phyloP scores from a whole-genome alignment of 23 tunicate genomes.

The Halocynthia roretzi region DNA sequence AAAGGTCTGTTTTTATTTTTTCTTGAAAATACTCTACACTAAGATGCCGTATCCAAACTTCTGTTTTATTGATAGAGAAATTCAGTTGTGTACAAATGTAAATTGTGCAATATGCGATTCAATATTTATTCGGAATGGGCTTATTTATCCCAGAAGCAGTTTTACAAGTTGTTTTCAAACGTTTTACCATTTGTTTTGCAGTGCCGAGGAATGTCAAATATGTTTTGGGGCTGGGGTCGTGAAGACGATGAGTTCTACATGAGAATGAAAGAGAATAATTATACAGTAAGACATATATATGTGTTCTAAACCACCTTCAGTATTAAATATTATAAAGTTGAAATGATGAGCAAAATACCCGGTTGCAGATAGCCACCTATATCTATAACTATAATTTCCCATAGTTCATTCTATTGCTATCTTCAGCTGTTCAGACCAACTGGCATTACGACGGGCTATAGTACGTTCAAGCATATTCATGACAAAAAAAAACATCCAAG shows the following conservation, averaged over 20 bases:
- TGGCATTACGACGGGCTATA: slow-evolving; percentile 82
- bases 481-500: slow-evolving; percentile 77
- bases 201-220: slow-evolving; percentile 95
- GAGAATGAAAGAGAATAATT: slow-evolving; percentile 67
- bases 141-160: not conserved
- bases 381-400: not conserved
- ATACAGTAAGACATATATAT: slow-evolving; percentile 29
- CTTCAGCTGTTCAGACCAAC: slow-evolving; percentile 74
- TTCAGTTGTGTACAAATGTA: not conserved
- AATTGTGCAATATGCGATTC: too few relatives aligned
- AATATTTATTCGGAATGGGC: not conserved
- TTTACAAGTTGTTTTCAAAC: not conserved
- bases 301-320: too few relatives aligned
- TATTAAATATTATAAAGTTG: too few relatives aligned
- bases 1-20: slow-evolving; percentile 23
- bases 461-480: slow-evolving; percentile 91
- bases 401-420: not conserved
- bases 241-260: slow-evolving; percentile 92
- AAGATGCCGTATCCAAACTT: too few relatives aligned
- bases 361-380: too few relatives aligned
- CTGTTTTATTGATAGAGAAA: too few relatives aligned
- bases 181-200: slow-evolving; percentile 2
- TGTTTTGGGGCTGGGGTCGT: slow-evolving; percentile 98
- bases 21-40: not conserved
- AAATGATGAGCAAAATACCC: too few relatives aligned